Evolutionary conservation across 1,140 invertebrate genomes (phyloP), one percentile per base, ranked within the genome.

Genomic region (Pachypeltis micranthus): DNA sequence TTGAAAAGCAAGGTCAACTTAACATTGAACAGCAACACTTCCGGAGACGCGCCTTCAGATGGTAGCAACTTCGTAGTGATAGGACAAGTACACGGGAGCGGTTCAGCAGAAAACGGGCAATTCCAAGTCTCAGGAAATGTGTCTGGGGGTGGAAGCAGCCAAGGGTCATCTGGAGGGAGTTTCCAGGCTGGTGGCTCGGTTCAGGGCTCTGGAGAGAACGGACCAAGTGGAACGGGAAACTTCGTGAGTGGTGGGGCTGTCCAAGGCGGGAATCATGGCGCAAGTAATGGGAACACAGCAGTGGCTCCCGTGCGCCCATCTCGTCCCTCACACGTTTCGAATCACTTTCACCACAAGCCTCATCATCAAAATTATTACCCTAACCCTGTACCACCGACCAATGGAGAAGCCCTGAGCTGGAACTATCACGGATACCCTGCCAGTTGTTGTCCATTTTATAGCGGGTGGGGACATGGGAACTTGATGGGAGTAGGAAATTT

Each of bases 21-120:
- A 21, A 51, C 47, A 21, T 21, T 51, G 19, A 10, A 51, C 47
- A 51, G 47, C 19, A 51, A 51, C 19, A 51, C 81, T 71, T 59
- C 79, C 73, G 63, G 76, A 72, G 56, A 78, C 76, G 60, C 77
- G 75, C 24, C 67, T 21, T 44, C 44, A 10, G 61, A 51, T 24
- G 21, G 19, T 26, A 24, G 39, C 7, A 62, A 28, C 54, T 47
- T 28, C 28, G 44, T 28, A n/a, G 61, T 44, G 2, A 47, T 44
- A 21, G 61, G 39, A n/a, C 26, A 47, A 28, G 61, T 44, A 2
- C 39, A 51, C n/a, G 61, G 61, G 12, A 47, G 31, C n/a, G 31
- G 44, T 7, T 10, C 24, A 26, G 25, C 47, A 28, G n/a, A 51
- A 51, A 59, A 59, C 28, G 57, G 57, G 7, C 14, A 59, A 23